A percentile compares a stretch with the other conserved stretches of the same genome.
phyloP scores from a whole-genome alignment of 2,113 vertebrate species.

The Podiceps cristatus region DNA sequence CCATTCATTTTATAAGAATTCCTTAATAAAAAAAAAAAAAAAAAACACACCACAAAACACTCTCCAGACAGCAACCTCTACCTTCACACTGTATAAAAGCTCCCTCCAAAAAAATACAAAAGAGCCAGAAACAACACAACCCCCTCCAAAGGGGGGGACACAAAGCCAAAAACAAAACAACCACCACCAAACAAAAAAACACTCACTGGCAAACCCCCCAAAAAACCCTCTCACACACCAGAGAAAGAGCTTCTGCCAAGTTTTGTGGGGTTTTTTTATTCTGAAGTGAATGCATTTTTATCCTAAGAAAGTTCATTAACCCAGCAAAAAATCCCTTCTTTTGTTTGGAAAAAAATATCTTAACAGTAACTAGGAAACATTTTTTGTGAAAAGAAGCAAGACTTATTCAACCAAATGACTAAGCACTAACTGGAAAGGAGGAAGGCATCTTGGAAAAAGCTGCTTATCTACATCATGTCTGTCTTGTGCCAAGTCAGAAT shows the following conservation, averaged over 20 bases:
- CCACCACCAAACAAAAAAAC: rapidly evolving
- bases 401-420: not conserved
- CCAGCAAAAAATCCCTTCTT: not conserved
- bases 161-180: too few relatives aligned
- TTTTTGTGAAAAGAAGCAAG: not conserved
- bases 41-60: too few relatives aligned
- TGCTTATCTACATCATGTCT: not conserved
- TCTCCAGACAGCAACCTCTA: not conserved
- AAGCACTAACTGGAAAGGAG: not conserved
- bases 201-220: not conserved
- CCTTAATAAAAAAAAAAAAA: not conserved
- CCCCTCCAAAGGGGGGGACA: not conserved
- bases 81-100: not conserved
- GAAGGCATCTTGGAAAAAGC: not conserved
- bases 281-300: not conserved
- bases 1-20: not conserved
- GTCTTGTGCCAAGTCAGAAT: not conserved
- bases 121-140: not conserved
- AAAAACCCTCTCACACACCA: not conserved
- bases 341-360: not conserved
- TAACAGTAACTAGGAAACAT: not conserved
- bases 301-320: not conserved
- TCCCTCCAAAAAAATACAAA: not conserved
- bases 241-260: not conserved
- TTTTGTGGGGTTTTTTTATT: not conserved